Evolutionary conservation across 2,888 invertebrate species (phyloP), one percentile per base, ranked within the genome.

Genomic region (Hyalella azteca): DNA sequence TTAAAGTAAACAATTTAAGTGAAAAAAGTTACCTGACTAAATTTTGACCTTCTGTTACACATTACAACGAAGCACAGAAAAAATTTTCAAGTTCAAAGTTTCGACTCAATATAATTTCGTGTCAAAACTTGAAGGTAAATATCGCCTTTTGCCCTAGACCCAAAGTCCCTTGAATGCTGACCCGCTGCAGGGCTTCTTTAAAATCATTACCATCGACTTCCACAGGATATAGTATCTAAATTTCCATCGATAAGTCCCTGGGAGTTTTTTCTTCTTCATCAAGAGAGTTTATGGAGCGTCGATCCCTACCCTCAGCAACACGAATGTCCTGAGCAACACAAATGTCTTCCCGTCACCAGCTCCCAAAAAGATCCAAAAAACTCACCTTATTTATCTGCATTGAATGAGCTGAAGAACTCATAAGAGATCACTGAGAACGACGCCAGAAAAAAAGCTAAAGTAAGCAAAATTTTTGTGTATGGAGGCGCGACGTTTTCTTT

Each of bases 201-300:
- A 66, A 66, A 66, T 66, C 66, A 66, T 66, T 66, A 36, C 66
- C 36, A 66, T 66, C 66, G 66, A 66, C 36, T 66, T 66, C 66
- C 66, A 66, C 36, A 36, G 66, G 66, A 66, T 66, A 66, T 66
- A 32, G 66, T 66, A 66, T 66, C 66, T 36, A 66, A 66, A 66
- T 32, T 36, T 66, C 66, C 19, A 66, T 66, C 66, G 66, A 66
- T 66, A 36, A 66, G 19, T 22, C 66, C 36, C 22, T 29, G 19
- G n/a, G n/a, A n/a, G 32, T 15, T 36, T 66, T 66, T 66, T 32
- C 66, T 66, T 66, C 29, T 29, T 66, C 66, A 36, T 66, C 36
- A 66, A 19, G 36, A 36, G n/a, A 66, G 3, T 66, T 66, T 66
- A 66, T 32, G 66, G 36, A 19, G 36, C 36, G 66, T 54, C 54